Evolutionary conservation across 1,140 invertebrate species (phyloP), one percentile per base, ranked within the genome.

Genomic region (Cryptotermes secundus): DNA sequence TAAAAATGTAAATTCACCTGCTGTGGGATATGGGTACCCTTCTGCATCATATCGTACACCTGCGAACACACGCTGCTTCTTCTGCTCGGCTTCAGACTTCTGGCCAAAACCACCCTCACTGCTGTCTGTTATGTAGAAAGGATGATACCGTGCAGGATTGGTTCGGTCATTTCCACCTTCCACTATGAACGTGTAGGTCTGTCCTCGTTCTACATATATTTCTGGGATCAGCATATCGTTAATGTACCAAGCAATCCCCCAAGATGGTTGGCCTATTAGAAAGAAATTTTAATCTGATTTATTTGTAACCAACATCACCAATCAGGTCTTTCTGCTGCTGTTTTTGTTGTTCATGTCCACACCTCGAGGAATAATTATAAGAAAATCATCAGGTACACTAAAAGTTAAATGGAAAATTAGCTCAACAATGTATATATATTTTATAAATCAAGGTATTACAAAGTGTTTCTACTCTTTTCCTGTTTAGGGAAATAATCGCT

Each of bases 221-320:
- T 98, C 97, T 0, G 97, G 97, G 86, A 97, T 97, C 14, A 99
- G 91, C 86, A 94, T 90, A 87, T 97, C 97, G 89, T 99, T 98
- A 86, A 99, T 95, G 90, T 97, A 99, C 96, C 96, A 99, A 19
- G 96, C 96, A 86, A 98, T 96, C 53, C 96, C 96, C 94, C 96
- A 97, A 1, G 96, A 96, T 14, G 95, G 94, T 86, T 93, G 91
- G 83, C 94, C 94, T 94, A 85, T 22, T n/a, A 85, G 86, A 82
- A 82, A 87, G 22, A 38, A 84, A 42, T 42, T 12, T 42, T 42
- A 14, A 14, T 42, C 9, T 42, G 38, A 42, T 4, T 1, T 42
- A 10, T 42, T 42, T n/a, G n/a, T n/a, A n/a, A n/a, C n/a, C n/a
- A n/a, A n/a, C n/a, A n/a, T n/a, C n/a, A n/a, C n/a, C n/a, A n/a